Evolutionary conservation across 2,113 vertebrate species (phyloP).

Genomic region (Prunella fulvescens): DNA sequence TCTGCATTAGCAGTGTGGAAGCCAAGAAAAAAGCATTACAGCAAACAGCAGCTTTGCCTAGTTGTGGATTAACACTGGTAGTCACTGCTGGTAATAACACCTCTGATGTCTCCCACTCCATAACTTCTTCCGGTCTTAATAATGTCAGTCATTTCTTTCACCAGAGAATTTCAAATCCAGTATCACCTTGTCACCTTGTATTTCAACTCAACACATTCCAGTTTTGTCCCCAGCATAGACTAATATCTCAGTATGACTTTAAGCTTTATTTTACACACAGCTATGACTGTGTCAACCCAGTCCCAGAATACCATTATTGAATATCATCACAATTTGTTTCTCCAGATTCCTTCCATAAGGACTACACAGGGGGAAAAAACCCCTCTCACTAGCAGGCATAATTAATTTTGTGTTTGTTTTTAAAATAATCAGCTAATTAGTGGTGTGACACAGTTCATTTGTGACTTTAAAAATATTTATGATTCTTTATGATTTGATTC

Average conservation of each 20-base stretch:
- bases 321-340: constrained; percentile 13
- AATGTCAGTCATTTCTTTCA: background rate
- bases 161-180: background rate
- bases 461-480: constrained; percentile 69
- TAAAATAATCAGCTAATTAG: constrained; percentile 67
- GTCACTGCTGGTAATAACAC: background rate
- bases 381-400: constrained; percentile 41
- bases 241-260: background rate
- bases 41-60: background rate
- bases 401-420: constrained; percentile 70
- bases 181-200: background rate
- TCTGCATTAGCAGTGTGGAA: background rate
- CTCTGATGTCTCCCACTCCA: background rate
- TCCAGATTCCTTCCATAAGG: constrained; percentile 61
- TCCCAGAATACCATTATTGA: constrained; percentile 13
- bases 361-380: background rate
- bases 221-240: background rate
- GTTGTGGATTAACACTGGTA: background rate
- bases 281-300: background rate
- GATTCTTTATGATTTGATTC: constrained; percentile 58
- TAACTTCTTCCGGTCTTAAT: background rate
- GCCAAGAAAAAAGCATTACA: background rate
- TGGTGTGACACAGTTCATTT: constrained; percentile 64
- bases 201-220: background rate
- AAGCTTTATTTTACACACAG: background rate